Evolutionary conservation across 2,113 vertebrate species (phyloP).

Genomic region (Balaeniceps rex): DNA sequence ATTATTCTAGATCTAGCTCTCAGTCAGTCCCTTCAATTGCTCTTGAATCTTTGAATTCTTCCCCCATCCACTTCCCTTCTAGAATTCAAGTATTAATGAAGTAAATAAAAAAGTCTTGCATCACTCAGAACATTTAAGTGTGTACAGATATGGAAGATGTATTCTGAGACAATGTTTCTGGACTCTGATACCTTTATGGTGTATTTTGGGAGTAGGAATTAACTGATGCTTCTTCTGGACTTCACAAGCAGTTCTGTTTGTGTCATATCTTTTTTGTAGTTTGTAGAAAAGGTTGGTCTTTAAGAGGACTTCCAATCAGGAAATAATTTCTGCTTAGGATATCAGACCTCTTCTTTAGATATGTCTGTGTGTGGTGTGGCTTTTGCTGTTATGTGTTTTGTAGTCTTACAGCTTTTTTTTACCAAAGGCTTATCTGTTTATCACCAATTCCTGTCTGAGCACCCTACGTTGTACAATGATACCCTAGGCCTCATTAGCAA

Average conservation of each 20-base stretch:
- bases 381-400: not conserved
- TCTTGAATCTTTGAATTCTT: not conserved
- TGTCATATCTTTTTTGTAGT: not conserved
- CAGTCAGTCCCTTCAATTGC: not conserved
- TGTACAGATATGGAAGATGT: not conserved
- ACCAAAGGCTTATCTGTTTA: not conserved
- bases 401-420: not conserved
- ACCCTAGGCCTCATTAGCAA: not conserved
- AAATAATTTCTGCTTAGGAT: not conserved
- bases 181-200: not conserved
- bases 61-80: not conserved
- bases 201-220: not conserved
- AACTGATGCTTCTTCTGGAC: not conserved
- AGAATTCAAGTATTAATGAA: not conserved
- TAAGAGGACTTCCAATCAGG: not conserved
- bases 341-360: not conserved
- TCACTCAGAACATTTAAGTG: not conserved
- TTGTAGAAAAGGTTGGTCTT: not conserved
- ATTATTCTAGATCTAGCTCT: not conserved
- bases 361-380: not conserved
- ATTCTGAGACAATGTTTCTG: not conserved
- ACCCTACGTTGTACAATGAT: not conserved
- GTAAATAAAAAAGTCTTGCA: not conserved
- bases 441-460: not conserved
- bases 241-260: not conserved